A percentile compares a stretch with the other conserved stretches of the same genome.
Conservation (phyloP, 1,140 invertebrate species). For the Ridgeia piscesae region DNA sequence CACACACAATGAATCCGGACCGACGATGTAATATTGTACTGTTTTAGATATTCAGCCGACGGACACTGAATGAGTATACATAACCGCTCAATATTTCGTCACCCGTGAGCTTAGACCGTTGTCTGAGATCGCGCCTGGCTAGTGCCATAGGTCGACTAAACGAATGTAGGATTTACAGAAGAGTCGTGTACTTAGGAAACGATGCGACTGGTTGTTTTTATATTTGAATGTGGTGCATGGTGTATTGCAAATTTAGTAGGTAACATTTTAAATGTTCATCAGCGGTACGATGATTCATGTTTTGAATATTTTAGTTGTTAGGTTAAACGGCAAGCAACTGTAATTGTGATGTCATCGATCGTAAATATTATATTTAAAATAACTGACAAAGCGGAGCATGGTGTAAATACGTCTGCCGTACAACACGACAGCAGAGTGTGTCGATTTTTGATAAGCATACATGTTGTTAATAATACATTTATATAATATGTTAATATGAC, state of each 20-base stretch:
- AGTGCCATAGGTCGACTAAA: neutral
- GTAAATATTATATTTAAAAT: neutral
- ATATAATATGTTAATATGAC: neutral
- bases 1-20: neutral
- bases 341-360: neutral
- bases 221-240: neutral
- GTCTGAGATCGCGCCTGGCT: neutral
- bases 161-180: neutral
- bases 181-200: neutral
- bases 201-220: neutral
- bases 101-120: neutral
- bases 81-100: neutral
- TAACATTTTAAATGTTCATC: neutral
- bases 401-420: neutral
- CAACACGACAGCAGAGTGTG: neutral
- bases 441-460: neutral
- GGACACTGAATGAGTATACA: neutral
- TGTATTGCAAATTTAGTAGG: neutral
- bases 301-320: neutral
- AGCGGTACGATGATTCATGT: neutral
- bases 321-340: neutral
- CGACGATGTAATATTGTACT: neutral
- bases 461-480: neutral
- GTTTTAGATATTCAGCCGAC: neutral
- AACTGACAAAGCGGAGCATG: neutral